phyloP scores from a whole-genome alignment of 2,113 vertebrate species.

The Megaleporinus macrocephalus region DNA sequence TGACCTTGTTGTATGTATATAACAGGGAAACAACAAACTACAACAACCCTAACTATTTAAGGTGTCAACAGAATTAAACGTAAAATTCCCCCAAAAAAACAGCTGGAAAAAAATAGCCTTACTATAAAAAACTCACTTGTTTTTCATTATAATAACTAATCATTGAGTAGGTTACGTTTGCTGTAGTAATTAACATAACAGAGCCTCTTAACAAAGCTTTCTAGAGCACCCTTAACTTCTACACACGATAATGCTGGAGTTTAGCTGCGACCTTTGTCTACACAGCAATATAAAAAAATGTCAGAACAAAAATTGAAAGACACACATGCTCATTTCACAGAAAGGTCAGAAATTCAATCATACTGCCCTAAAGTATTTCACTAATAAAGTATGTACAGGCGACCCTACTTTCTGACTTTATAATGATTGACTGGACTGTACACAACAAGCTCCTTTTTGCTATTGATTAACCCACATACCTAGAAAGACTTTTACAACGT shows the following conservation, averaged over 20 bases:
- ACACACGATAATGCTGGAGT: conserved; percentile 72
- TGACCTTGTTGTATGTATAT: not conserved
- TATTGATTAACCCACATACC: conserved; percentile 51
- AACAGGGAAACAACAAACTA: not conserved
- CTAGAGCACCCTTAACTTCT: conserved; percentile 68
- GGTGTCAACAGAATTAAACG: not conserved
- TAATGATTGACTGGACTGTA: conserved; percentile 75
- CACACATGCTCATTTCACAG: conserved; percentile 74
- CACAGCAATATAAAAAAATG: conserved; percentile 79
- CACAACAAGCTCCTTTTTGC: conserved; percentile 40
- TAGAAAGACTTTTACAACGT: conserved; percentile 15
- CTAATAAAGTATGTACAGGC: conserved; percentile 80
- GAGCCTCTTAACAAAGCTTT: not conserved
- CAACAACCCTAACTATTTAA: not conserved
- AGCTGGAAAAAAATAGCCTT: not conserved
- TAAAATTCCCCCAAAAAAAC: not conserved
- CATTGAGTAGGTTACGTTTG: not conserved
- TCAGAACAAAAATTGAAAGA: conserved; percentile 81
- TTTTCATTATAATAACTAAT: not conserved
- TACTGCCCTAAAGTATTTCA: conserved; percentile 71
- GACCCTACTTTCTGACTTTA: conserved; percentile 71
- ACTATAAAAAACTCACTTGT: not conserved
- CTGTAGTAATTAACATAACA: conserved; percentile 7
- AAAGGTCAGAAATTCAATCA: conserved; percentile 86
- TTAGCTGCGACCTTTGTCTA: conserved; percentile 78